A percentile compares a stretch with the other conserved stretches of the same genome.
These are phyloP conservation scores for Danio kyathit DNA, from an alignment of 2,797 vertebrate genomes.

Conservation along the genomic window DNA sequence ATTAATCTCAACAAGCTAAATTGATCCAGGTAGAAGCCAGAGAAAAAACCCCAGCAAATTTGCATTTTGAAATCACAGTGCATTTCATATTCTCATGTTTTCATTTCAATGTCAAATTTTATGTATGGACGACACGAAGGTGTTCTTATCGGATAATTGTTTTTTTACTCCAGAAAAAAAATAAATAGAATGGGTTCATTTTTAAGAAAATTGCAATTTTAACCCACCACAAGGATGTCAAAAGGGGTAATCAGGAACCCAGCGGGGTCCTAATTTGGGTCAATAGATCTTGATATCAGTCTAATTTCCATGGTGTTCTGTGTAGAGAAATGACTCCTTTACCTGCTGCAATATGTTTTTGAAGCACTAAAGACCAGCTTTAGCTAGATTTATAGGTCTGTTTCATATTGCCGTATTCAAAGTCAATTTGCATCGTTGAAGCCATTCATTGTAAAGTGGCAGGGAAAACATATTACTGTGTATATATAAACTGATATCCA, in stretches of 20 bases:
- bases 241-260: slow-evolving; percentile 61
- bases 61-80: no score
- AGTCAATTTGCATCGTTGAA: no score
- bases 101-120: neutral
- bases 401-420: neutral
- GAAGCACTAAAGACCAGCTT: neutral
- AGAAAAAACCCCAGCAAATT: no score
- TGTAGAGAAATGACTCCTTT: slow-evolving; percentile 49
- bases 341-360: neutral
- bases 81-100: no score
- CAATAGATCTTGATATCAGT: slow-evolving; percentile 59
- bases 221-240: slow-evolving; percentile 55
- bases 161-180: neutral
- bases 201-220: slow-evolving; percentile 59
- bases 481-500: no score
- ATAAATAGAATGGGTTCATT: slow-evolving; percentile 39
- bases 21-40: no score
- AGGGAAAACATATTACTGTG: no score
- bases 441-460: no score
- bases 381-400: neutral
- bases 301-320: slow-evolving; percentile 56
- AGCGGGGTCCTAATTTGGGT: slow-evolving; percentile 61
- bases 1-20: no score
- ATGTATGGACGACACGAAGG: slow-evolving; percentile 34
- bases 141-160: slow-evolving; percentile 20